phyloP scores from a whole-genome alignment of 2,797 vertebrate genomes.

The Lepidocolaptes lacrymiger region DNA sequence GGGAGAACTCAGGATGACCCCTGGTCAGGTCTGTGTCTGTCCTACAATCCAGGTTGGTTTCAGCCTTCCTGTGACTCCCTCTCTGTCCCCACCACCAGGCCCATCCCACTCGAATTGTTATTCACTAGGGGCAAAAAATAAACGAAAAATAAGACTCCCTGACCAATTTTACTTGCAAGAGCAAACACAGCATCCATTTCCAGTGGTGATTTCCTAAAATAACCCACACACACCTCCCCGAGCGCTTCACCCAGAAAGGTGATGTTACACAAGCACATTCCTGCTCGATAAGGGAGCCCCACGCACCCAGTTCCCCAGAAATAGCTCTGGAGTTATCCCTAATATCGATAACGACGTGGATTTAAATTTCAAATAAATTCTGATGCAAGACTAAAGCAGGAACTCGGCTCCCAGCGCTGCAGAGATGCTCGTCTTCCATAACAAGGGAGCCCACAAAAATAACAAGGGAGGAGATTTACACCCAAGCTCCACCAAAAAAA shows the following conservation, averaged over 20 bases:
- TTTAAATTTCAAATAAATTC: conserved; percentile 4
- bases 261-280: background rate
- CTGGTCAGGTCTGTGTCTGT: background rate
- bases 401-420: background rate
- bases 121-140: background rate
- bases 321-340: background rate
- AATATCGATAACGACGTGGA: background rate
- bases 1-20: rapidly evolving
- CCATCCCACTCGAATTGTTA: background rate
- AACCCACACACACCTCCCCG: rapidly evolving
- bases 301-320: background rate
- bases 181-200: background rate
- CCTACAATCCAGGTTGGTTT: rapidly evolving
- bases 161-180: background rate
- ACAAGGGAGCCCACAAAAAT: background rate
- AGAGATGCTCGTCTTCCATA: background rate
- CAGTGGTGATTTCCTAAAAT: background rate
- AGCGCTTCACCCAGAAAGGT: background rate
- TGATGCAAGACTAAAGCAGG: background rate
- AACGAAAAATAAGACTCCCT: background rate
- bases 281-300: background rate
- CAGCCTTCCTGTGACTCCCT: rapidly evolving
- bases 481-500: background rate
- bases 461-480: conserved; percentile 15
- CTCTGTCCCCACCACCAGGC: background rate